A percentile compares a stretch with the other conserved stretches of the same genome.
phyloP scores from a whole-genome alignment of 2,888 invertebrate genomes.

The Alcis repandata region DNA sequence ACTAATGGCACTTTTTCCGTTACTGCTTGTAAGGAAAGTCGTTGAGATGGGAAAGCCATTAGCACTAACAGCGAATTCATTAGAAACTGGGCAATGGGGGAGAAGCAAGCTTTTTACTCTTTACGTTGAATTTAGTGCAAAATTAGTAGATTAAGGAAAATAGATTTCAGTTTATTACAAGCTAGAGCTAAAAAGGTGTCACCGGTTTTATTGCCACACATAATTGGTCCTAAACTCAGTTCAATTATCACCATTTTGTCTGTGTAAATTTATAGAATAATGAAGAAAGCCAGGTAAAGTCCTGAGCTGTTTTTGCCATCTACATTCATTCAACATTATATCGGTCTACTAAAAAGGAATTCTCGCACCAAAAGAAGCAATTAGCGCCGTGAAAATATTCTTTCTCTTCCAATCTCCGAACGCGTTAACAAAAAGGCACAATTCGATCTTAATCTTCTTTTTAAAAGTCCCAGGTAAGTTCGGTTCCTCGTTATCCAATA shows the following conservation, averaged over 20 bases:
- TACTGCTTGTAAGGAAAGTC: constrained; percentile 20
- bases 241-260: neutral
- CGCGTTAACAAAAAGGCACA: constrained; percentile 20
- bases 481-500: constrained; percentile 34
- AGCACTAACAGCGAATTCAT: constrained; percentile 27
- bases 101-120: constrained; percentile 7
- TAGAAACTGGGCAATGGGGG: constrained; percentile 14
- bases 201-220: neutral
- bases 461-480: constrained; percentile 27
- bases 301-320: too few species aligned
- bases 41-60: constrained; percentile 29
- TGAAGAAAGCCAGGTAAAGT: too few species aligned
- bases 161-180: neutral
- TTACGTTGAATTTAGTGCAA: neutral
- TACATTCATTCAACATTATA: neutral
- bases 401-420: constrained; percentile 11
- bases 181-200: neutral
- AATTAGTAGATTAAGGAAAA: neutral
- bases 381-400: constrained; percentile 13
- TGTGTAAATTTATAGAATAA: neutral
- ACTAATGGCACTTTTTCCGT: constrained; percentile 33
- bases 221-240: too few species aligned
- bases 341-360: neutral
- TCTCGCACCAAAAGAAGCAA: constrained; percentile 4
- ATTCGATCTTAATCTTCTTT: constrained; percentile 21